Percentiles rank a stretch among this genome's conserved stretches.
These are phyloP conservation scores for Nyctibius bracteatus DNA, from an alignment of 2,113 vertebrate species.

Conservation along the genomic window DNA sequence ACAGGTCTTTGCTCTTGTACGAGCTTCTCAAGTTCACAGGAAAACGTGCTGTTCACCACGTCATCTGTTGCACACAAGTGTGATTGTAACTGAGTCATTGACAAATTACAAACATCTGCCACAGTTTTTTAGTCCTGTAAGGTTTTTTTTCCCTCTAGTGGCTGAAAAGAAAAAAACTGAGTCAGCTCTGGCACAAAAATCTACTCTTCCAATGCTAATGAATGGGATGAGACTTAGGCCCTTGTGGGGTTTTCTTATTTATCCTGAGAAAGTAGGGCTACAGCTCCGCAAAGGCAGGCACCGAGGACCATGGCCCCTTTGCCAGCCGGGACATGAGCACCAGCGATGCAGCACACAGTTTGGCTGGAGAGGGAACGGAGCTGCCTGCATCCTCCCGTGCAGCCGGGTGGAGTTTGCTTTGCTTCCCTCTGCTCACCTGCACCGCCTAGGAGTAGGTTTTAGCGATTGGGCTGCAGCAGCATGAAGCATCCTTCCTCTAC, in stretches of 20 bases:
- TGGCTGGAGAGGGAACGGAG: background rate
- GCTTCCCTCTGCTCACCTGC: background rate
- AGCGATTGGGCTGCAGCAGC: background rate
- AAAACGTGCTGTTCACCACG: background rate
- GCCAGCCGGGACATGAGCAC: fast-evolving
- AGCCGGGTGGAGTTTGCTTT: background rate
- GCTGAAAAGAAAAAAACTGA: background rate
- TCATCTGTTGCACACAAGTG: background rate
- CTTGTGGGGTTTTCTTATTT: background rate
- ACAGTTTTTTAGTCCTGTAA: background rate
- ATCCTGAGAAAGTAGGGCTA: background rate
- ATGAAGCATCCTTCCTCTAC: background rate
- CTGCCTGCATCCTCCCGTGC: background rate
- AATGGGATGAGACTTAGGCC: background rate
- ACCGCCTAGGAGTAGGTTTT: background rate
- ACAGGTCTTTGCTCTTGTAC: background rate
- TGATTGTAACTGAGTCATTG: background rate
- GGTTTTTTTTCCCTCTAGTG: background rate
- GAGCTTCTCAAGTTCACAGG: background rate
- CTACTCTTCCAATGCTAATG: background rate
- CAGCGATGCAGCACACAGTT: fast-evolving
- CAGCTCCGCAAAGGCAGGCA: background rate
- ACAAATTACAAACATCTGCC: background rate
- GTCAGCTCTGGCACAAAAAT: background rate
- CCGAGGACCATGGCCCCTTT: fast-evolving